phyloP scores from a whole-genome alignment of 2,797 vertebrate species.

The Triplophysa yarkandensis region DNA sequence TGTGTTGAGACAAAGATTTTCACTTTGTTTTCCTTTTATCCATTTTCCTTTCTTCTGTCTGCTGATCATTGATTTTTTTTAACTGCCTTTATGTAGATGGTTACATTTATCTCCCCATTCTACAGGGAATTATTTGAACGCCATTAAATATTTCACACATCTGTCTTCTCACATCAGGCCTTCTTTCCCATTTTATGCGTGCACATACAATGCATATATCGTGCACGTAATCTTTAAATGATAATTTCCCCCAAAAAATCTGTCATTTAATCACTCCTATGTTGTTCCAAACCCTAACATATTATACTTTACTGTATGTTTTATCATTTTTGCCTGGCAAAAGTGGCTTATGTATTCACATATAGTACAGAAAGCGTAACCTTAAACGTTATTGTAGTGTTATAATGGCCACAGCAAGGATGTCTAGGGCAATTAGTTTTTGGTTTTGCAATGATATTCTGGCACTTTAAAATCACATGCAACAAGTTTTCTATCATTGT shows the following conservation, averaged over 20 bases:
- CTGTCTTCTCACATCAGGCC: conserved; percentile 1
- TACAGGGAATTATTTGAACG: conserved; percentile 55
- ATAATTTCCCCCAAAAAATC: neutral
- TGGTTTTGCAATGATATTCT: no score
- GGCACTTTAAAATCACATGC: no score
- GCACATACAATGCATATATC: conserved; percentile 1
- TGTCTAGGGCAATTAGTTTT: no score
- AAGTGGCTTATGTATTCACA: no score
- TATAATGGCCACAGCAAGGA: no score
- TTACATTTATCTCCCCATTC: conserved; percentile 45
- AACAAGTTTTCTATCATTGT: no score
- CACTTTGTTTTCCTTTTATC: neutral
- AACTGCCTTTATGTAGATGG: conserved; percentile 42
- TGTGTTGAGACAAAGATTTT: conserved; percentile 6
- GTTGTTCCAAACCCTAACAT: no score
- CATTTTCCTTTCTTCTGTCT: conserved; percentile 24
- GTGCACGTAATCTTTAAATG: neutral
- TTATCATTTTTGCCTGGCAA: no score
- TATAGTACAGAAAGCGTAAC: no score
- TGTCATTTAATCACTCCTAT: no score
- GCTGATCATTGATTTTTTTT: conserved; percentile 45
- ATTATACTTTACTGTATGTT: no score
- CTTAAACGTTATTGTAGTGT: no score
- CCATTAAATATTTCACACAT: conserved; percentile 51
- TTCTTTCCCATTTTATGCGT: conserved; percentile 32